A percentile compares a stretch with the other conserved stretches of the same genome.
These are phyloP conservation scores for Macheiramphus alcinus DNA, from an alignment of 2,113 vertebrate species.

Conservation along the genomic window DNA sequence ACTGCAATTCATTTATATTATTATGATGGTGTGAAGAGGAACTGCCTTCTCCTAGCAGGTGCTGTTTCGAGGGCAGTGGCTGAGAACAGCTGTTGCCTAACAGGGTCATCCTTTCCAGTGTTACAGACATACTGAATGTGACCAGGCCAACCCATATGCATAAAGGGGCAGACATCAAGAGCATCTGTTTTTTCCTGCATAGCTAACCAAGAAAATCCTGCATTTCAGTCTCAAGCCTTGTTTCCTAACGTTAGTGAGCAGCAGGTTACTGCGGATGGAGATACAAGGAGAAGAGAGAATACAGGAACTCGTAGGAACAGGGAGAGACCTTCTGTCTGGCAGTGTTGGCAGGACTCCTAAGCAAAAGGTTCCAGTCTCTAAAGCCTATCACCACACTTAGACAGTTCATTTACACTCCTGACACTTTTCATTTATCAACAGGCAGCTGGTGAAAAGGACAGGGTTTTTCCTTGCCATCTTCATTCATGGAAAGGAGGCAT, in stretches of 20 bases:
- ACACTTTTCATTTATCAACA: not conserved
- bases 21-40: not conserved
- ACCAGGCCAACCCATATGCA: not conserved
- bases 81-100: not conserved
- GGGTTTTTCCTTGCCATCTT: not conserved
- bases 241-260: not conserved
- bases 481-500: not conserved
- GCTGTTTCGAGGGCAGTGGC: not conserved
- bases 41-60: not conserved
- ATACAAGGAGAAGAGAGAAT: not conserved
- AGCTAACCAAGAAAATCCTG: not conserved
- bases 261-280: not conserved
- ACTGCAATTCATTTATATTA: not conserved
- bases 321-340: not conserved
- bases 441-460: not conserved
- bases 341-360: not conserved
- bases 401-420: not conserved
- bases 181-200: not conserved
- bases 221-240: not conserved
- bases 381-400: not conserved
- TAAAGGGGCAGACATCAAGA: not conserved
- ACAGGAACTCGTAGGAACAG: not conserved
- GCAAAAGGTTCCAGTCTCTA: not conserved
- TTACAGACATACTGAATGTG: not conserved
- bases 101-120: not conserved